phyloP scores from a whole-genome alignment of 2,113 vertebrate genomes.

The Thryonomys swinderianus region DNA sequence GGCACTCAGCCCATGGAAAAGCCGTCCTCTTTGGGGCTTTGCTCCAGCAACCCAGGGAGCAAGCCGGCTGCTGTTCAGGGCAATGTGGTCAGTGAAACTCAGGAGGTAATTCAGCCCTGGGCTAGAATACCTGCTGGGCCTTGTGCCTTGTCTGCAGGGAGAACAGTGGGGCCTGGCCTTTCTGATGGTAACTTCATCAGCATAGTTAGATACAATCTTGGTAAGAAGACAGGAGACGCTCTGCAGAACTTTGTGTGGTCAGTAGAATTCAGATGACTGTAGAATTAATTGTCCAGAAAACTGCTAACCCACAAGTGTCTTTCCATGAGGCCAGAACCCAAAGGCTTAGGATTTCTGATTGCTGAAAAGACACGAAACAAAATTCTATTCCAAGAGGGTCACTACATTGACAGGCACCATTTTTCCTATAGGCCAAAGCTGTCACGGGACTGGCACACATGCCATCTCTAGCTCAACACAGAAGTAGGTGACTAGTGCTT shows the following conservation, averaged over 20 bases:
- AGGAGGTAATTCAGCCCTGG: background rate
- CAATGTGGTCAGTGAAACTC: background rate
- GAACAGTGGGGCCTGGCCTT: background rate
- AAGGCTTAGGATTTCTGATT: background rate
- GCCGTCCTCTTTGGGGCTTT: background rate
- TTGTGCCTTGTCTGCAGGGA: background rate
- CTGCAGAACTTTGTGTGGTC: background rate
- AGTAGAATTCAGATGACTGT: background rate
- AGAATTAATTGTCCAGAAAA: background rate
- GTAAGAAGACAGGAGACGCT: background rate
- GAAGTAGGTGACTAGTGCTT: background rate
- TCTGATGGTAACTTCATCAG: background rate
- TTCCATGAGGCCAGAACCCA: background rate
- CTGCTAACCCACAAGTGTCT: background rate
- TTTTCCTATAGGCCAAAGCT: background rate
- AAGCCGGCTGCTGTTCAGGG: background rate
- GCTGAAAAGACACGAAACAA: background rate
- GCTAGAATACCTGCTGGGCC: background rate
- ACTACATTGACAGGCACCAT: background rate
- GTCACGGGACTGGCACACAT: background rate
- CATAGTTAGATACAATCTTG: background rate
- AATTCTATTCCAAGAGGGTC: background rate
- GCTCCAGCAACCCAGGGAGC: background rate
- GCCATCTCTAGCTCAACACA: background rate
- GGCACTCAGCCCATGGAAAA: background rate